Percentiles rank a stretch among this genome's conserved stretches.
phyloP scores from a whole-genome alignment of 2,113 vertebrate genomes.

The Brevimyrus niger region DNA sequence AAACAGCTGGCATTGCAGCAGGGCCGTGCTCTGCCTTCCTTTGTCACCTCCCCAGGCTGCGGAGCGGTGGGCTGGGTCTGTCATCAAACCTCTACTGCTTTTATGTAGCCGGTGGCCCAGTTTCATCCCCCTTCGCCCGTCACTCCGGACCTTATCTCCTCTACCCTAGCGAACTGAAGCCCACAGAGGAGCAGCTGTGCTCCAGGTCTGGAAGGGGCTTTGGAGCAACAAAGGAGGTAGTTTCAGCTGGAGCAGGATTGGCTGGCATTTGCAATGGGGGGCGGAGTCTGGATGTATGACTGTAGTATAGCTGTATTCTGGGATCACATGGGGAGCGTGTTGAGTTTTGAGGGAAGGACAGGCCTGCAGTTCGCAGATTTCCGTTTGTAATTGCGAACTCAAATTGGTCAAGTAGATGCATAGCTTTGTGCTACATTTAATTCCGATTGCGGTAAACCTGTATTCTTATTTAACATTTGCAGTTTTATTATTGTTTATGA shows the following conservation, averaged over 20 bases:
- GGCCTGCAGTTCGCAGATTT: neutral
- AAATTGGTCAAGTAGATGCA: neutral
- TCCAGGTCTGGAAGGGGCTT: neutral
- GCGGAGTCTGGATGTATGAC: neutral
- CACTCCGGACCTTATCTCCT: neutral
- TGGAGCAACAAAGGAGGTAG: neutral
- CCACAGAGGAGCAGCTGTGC: neutral
- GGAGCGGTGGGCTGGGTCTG: neutral
- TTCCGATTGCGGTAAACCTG: neutral
- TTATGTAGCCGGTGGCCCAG: neutral
- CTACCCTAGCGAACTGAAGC: neutral
- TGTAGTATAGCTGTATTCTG: neutral
- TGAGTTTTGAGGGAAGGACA: neutral
- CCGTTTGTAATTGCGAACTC: neutral
- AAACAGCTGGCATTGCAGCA: neutral
- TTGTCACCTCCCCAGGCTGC: neutral
- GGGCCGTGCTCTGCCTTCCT: neutral
- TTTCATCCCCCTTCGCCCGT: neutral
- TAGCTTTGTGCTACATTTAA: neutral
- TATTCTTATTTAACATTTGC: neutral
- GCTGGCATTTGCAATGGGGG: neutral
- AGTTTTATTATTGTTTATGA: neutral
- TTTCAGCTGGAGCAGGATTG: no score
- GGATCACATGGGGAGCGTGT: neutral
- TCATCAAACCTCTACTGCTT: neutral